Conservation (phyloP, 2,888 invertebrate species). For the Schrankia costaestrigalis region DNA sequence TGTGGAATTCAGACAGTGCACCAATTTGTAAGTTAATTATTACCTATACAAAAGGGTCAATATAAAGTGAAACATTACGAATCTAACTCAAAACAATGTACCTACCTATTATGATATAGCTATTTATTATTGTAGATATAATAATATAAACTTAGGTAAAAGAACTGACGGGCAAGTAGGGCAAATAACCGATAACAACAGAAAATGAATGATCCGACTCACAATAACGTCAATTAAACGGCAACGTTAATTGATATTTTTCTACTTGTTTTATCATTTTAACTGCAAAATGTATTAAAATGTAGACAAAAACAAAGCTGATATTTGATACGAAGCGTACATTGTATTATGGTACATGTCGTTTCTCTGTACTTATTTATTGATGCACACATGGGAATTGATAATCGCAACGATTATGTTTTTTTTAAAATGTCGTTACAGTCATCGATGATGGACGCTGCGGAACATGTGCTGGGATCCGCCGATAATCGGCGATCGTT, state of each 20-base stretch:
- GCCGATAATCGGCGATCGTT: slow-evolving; percentile 68
- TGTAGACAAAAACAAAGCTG: slow-evolving; percentile 35
- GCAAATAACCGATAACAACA: slow-evolving; percentile 62
- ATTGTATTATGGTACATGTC: slow-evolving; percentile 5
- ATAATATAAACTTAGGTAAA: slow-evolving; percentile 54
- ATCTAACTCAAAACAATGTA: slow-evolving; percentile 6
- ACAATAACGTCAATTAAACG: slow-evolving; percentile 59
- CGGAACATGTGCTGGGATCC: slow-evolving; percentile 49
- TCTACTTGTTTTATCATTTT: slow-evolving; percentile 51
- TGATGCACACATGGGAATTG: slow-evolving; percentile 6
- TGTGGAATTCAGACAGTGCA: too few relatives aligned
- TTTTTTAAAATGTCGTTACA: slow-evolving; percentile 24
- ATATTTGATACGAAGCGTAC: slow-evolving; percentile 4
- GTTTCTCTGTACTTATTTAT: neutral
- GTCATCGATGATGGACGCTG: slow-evolving; percentile 22
- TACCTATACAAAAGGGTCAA: neutral
- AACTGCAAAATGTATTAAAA: slow-evolving; percentile 41
- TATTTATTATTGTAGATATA: slow-evolving; percentile 12
- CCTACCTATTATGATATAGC: slow-evolving; percentile 12
- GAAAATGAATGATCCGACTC: slow-evolving; percentile 59
- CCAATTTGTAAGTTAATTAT: too few relatives aligned
- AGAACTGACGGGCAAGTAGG: slow-evolving; percentile 61
- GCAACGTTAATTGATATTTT: slow-evolving; percentile 62
- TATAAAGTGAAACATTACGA: slow-evolving; percentile 1
- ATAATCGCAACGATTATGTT: slow-evolving; percentile 13